These are phyloP conservation scores for Sterna hirundo DNA, from an alignment of 2,113 vertebrate species.

Conservation along the genomic window DNA sequence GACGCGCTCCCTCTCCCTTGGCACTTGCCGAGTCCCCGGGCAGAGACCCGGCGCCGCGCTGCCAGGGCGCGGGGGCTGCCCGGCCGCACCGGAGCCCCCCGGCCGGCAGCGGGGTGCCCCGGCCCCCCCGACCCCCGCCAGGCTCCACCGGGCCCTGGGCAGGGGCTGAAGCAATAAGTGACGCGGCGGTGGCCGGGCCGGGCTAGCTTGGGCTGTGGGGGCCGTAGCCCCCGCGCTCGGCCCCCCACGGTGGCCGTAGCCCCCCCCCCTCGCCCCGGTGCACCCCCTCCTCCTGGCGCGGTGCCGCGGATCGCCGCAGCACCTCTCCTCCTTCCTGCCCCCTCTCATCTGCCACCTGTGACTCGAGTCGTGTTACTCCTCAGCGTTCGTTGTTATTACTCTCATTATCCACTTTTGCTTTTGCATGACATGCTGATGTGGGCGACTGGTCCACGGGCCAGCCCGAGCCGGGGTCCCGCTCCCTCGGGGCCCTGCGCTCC, in stretches of 20 bases:
- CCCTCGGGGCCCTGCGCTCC: background rate
- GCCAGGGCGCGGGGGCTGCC: no score
- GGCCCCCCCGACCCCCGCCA: background rate
- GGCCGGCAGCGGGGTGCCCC: background rate
- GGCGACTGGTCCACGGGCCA: background rate
- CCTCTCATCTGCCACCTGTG: conserved; percentile 11
- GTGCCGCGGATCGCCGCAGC: background rate
- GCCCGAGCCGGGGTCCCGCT: background rate
- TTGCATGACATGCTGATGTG: background rate
- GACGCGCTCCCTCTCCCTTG: background rate
- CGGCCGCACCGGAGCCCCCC: background rate
- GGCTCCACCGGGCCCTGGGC: background rate
- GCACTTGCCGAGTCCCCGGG: background rate
- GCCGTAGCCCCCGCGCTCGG: accelerated
- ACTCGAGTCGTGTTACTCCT: background rate
- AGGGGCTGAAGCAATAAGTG: background rate
- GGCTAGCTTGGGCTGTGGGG: background rate
- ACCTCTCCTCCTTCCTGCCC: background rate
- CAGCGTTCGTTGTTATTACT: background rate
- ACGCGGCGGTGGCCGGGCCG: background rate
- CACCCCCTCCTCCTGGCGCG: background rate
- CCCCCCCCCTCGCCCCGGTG: background rate
- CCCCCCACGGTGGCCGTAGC: background rate
- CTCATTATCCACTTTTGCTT: conserved; percentile 40
- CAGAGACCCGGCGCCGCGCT: background rate